Conservation (phyloP, 1,140 invertebrate genomes). For the Condylostylus longicornis region DNA sequence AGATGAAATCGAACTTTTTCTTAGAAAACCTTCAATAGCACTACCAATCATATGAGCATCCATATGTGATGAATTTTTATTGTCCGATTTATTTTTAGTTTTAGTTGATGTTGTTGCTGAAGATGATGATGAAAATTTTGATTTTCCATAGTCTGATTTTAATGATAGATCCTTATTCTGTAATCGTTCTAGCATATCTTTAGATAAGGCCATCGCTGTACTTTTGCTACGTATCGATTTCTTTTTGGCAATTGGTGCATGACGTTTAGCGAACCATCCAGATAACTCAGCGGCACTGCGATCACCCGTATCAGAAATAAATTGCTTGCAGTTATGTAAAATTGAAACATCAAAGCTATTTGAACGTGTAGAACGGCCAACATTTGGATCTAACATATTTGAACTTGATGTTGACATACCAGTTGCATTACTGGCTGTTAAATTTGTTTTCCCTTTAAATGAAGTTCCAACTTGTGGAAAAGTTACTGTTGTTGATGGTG, state of each 20-base stretch:
- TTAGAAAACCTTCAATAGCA: constrained; percentile 65
- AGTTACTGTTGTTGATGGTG: constrained; percentile 5
- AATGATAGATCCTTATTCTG: constrained; percentile 26
- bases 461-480: constrained; percentile 8
- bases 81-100: too few relatives aligned
- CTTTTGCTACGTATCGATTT: constrained; percentile 36
- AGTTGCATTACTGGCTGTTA: constrained; percentile 21
- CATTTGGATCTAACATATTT: constrained; percentile 23
- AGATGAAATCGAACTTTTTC: constrained; percentile 35
- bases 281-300: constrained; percentile 38
- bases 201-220: constrained; percentile 34
- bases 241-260: constrained; percentile 53
- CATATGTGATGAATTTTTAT: constrained; percentile 38
- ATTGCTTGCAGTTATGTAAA: constrained; percentile 37
- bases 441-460: constrained; percentile 10
- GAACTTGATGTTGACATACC: constrained; percentile 17
- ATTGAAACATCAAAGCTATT: constrained; percentile 69
- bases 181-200: constrained; percentile 36
- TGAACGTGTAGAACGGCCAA: constrained; percentile 43
- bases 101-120: constrained; percentile 13
- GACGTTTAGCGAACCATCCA: constrained; percentile 58
- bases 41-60: constrained; percentile 61
- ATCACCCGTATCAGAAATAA: constrained; percentile 26
- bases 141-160: too few relatives aligned
- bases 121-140: constrained; percentile 6